Conservation (phyloP, 2,797 vertebrate species). For the Buphagus erythrorhynchus region DNA sequence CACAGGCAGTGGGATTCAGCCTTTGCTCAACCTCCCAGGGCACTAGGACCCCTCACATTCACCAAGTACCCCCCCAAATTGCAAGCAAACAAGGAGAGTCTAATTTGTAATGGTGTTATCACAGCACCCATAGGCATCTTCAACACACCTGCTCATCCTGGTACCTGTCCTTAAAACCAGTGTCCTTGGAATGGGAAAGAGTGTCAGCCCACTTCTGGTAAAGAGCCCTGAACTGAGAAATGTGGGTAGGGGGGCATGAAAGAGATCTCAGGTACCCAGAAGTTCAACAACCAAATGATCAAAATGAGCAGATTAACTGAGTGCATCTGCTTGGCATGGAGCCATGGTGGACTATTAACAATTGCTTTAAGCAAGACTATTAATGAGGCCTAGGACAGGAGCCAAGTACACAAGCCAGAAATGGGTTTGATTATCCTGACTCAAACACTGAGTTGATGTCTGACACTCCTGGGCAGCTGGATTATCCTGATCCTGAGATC, state of each 20-base stretch:
- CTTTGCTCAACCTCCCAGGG: not conserved
- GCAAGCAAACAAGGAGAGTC: not conserved
- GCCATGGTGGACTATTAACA: not conserved
- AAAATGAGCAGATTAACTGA: not conserved
- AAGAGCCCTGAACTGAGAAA: not conserved
- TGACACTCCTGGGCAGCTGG: not conserved
- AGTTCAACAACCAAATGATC: not conserved
- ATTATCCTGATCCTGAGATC: not conserved
- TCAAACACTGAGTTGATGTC: not conserved
- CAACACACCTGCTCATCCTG: not conserved
- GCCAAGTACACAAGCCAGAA: not conserved
- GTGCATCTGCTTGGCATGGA: not conserved
- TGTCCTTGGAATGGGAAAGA: not conserved
- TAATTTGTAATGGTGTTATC: not conserved
- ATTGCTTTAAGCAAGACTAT: not conserved
- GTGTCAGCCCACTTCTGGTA: not conserved
- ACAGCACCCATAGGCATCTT: not conserved
- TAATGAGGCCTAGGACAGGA: not conserved
- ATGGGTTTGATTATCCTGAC: not conserved
- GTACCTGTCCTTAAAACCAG: not conserved
- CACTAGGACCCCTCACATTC: not conserved
- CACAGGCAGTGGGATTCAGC: not conserved
- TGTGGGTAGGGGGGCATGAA: not conserved
- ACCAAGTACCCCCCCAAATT: not conserved
- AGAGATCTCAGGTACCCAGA: not conserved